Evolutionary conservation across 2,888 invertebrate species (phyloP).

Genomic region (Pogonocherus hispidulus): DNA sequence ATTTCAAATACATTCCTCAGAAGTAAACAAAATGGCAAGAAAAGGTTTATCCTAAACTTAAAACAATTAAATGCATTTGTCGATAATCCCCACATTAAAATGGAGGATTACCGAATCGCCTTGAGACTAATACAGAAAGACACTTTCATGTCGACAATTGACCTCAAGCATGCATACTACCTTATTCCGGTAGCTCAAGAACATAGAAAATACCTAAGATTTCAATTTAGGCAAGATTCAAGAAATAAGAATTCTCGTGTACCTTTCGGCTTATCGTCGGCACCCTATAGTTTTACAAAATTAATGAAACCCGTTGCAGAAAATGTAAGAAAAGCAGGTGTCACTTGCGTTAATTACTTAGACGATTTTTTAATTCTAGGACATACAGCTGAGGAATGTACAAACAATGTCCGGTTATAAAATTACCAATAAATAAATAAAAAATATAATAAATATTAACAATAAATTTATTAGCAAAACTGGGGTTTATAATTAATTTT

Average conservation of each 20-base stretch:
- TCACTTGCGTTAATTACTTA: slow-evolving; percentile 2
- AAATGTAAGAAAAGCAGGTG: neutral
- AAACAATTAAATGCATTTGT: slow-evolving; percentile 27
- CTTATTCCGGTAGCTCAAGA: neutral
- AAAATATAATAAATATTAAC: neutral
- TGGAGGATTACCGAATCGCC: slow-evolving; percentile 15
- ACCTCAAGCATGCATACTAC: slow-evolving; percentile 8
- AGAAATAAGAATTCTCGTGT: neutral
- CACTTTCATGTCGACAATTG: neutral
- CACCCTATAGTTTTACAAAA: slow-evolving; percentile 15
- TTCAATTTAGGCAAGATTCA: neutral
- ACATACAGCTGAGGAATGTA: neutral
- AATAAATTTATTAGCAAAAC: neutral
- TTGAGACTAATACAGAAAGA: neutral
- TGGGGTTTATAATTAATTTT: slow-evolving; percentile 22
- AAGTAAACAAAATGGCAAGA: slow-evolving; percentile 15
- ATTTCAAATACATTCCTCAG: neutral
- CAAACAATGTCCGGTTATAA: too few species aligned
- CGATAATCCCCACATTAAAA: slow-evolving; percentile 11
- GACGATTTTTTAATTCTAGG: slow-evolving; percentile 3
- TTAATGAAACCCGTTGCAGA: slow-evolving; percentile 11
- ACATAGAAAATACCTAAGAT: slow-evolving; percentile 15
- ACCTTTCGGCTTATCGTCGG: slow-evolving; percentile 11
- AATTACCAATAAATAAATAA: too few species aligned
- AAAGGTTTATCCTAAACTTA: slow-evolving; percentile 28